Conservation (phyloP, 1,140 invertebrate species). For the Branchinecta lindahli region DNA sequence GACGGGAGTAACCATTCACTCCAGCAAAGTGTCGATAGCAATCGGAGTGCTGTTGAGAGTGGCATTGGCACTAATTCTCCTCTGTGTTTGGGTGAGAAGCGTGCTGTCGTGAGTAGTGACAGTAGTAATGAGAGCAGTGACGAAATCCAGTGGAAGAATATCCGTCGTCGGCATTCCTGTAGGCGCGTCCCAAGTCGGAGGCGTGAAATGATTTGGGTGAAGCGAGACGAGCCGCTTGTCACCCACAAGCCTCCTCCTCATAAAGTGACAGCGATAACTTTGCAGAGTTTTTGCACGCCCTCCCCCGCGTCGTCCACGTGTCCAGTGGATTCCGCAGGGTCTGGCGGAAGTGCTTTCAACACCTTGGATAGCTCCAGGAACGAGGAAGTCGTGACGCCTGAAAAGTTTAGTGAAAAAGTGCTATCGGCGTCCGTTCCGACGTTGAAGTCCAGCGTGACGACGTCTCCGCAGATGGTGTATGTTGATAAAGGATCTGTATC, state of each 20-base stretch:
- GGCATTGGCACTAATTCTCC: conserved; percentile 14
- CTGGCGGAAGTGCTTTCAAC: neutral
- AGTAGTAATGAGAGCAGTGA: conserved; percentile 9
- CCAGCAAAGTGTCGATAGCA: neutral
- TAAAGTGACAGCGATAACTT: neutral
- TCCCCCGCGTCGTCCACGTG: neutral
- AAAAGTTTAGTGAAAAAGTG: conserved; percentile 3
- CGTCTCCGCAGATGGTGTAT: neutral
- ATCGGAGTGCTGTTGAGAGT: neutral
- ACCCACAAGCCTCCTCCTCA: conserved; percentile 12
- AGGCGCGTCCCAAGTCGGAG: conserved; percentile 13
- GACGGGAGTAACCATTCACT: conserved; percentile 1
- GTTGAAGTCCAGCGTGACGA: conserved; percentile 1
- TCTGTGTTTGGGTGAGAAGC: neutral
- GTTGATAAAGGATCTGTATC: conserved; percentile 14
- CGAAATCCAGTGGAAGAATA: conserved; percentile 15
- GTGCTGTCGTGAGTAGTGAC: neutral
- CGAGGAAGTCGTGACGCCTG: neutral
- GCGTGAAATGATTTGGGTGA: conserved; percentile 15
- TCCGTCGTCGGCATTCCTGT: conserved; percentile 18
- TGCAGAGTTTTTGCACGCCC: neutral
- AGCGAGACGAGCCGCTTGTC: conserved; percentile 11
- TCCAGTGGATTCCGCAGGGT: neutral
- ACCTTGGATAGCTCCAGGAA: neutral
- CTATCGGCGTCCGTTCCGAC: conserved; percentile 14